Percentiles rank a stretch among this genome's conserved stretches.
phyloP scores from a whole-genome alignment of 2,113 vertebrate species.

The Edolisoma coerulescens region DNA sequence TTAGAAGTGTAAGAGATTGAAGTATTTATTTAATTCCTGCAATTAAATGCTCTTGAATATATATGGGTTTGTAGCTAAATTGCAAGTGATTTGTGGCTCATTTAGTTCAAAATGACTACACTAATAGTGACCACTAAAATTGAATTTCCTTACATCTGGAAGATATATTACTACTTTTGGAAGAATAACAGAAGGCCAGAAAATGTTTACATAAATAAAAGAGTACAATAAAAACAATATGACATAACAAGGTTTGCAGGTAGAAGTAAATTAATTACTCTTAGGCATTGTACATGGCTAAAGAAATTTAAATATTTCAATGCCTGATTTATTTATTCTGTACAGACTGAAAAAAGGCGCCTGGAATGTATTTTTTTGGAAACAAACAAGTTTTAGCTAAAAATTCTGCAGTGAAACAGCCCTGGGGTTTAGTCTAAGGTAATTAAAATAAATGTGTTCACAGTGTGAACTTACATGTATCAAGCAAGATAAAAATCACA shows the following conservation, averaged over 20 bases:
- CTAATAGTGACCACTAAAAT: neutral
- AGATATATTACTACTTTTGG: neutral
- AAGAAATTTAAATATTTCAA: neutral
- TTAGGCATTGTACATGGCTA: neutral
- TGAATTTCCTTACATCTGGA: neutral
- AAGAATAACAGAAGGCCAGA: neutral
- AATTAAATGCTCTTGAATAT: neutral
- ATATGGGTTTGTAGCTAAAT: neutral
- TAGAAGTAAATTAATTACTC: neutral
- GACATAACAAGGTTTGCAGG: neutral
- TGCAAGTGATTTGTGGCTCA: neutral
- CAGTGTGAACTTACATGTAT: neutral
- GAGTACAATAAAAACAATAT: neutral
- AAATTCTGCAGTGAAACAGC: neutral
- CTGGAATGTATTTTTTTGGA: neutral
- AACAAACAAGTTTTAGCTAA: neutral
- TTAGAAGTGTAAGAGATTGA: neutral
- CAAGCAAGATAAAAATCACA: neutral
- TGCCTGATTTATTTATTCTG: neutral
- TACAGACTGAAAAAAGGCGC: neutral
- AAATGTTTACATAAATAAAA: neutral
- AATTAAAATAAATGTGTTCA: neutral
- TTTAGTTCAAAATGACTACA: neutral
- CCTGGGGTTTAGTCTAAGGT: neutral
- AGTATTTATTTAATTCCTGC: neutral